Evolutionary conservation across 2,113 vertebrate species (phyloP).

Genomic region (Prolemur simus): DNA sequence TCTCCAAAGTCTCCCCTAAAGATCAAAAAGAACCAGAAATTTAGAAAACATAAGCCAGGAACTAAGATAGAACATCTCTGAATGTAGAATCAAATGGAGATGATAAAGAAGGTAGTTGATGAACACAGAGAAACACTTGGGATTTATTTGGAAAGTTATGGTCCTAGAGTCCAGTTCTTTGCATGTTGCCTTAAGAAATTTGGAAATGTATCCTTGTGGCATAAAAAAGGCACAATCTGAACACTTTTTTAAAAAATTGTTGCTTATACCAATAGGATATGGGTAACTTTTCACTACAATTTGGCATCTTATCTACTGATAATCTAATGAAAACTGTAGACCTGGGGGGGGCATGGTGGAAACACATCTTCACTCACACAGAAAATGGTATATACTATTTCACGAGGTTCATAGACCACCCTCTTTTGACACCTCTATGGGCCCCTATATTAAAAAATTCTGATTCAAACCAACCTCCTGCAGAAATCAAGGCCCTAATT

Average conservation of each 20-base stretch:
- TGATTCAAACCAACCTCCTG: neutral
- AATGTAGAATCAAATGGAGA: neutral
- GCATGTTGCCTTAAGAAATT: neutral
- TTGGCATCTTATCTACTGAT: neutral
- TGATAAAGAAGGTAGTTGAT: neutral
- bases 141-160: neutral
- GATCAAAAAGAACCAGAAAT: constrained; percentile 1
- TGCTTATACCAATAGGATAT: neutral
- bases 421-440: neutral
- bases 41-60: neutral
- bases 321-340: constrained; percentile 24
- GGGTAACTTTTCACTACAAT: neutral
- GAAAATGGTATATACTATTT: constrained; percentile 3
- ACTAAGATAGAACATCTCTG: neutral
- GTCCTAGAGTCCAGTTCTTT: neutral
- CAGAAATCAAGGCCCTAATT: constrained; percentile 31
- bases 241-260: neutral
- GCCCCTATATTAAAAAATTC: neutral
- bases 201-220: neutral
- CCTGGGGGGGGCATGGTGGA: neutral
- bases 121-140: neutral
- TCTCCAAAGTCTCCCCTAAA: neutral
- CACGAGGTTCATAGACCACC: neutral
- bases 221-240: neutral
- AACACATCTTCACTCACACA: neutral